Evolutionary conservation across 2,888 invertebrate species (phyloP).

Genomic region (Chromoteleia sp.): DNA sequence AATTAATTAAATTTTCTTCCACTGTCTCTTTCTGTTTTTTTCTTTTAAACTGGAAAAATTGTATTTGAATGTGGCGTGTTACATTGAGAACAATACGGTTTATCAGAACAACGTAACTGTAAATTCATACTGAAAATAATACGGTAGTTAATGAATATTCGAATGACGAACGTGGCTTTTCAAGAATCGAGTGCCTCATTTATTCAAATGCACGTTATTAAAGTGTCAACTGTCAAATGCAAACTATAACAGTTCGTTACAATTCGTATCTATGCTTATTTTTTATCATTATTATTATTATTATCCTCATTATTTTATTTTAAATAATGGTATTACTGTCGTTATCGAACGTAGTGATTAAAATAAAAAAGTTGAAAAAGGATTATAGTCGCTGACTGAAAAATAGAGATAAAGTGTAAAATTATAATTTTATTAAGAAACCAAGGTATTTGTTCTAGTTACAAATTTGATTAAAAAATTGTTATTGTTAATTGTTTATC

Average conservation of each 20-base stretch:
- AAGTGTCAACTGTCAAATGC: constrained; percentile 40
- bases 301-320: constrained; percentile 12
- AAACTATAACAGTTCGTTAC: constrained; percentile 10
- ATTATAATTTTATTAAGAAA: no score
- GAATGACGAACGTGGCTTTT: constrained; percentile 33
- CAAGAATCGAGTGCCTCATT: constrained; percentile 18
- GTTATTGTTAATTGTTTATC: no score
- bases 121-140: constrained; percentile 20
- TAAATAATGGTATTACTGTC: background rate
- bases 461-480: no score
- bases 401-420: no score
- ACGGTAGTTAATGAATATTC: constrained; percentile 26
- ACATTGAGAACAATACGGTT: background rate
- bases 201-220: constrained; percentile 21
- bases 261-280: background rate
- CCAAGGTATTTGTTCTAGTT: no score
- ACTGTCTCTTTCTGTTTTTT: no score
- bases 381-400: no score
- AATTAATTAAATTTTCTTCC: no score
- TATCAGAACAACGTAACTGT: constrained; percentile 2
- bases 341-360: no score
- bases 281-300: constrained; percentile 7
- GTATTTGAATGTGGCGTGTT: no score
- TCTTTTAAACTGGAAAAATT: no score
- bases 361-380: no score